Evolutionary conservation across 1,140 invertebrate genomes (phyloP).

Genomic region (Bradysia coprophila): DNA sequence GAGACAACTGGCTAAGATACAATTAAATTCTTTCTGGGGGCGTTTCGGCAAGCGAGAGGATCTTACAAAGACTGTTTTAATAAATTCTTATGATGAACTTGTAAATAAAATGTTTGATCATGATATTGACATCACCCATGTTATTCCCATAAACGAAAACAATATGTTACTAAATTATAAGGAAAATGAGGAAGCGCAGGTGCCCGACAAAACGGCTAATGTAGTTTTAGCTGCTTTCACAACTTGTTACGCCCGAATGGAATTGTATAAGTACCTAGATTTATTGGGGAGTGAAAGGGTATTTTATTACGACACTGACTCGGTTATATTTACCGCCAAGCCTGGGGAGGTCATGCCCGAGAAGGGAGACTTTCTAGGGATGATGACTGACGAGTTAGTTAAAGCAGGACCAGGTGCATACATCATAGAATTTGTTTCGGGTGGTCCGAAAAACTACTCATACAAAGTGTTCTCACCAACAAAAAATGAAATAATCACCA

Average conservation of each 20-base stretch:
- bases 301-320: background rate
- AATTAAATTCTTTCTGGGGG: conserved; percentile 7
- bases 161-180: too few species aligned
- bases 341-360: background rate
- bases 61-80: too few species aligned
- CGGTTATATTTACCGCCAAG: background rate
- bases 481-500: background rate
- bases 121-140: too few species aligned
- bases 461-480: conserved; percentile 1
- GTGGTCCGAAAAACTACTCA: conserved; percentile 6
- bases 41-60: conserved; percentile 3
- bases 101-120: too few species aligned
- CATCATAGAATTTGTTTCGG: conserved; percentile 5
- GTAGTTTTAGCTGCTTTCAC: background rate
- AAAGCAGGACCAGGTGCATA: conserved; percentile 2
- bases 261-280: background rate
- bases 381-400: conserved; percentile 14
- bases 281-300: background rate
- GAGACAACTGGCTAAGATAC: background rate
- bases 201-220: too few species aligned
- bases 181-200: too few species aligned
- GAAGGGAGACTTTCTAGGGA: conserved; percentile 11
- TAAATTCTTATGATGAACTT: too few species aligned
- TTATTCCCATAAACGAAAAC: too few species aligned
- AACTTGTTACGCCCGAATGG: background rate